These are phyloP conservation scores for Epicampocera succincta DNA, from an alignment of 2,888 invertebrate species.

Conservation along the genomic window DNA sequence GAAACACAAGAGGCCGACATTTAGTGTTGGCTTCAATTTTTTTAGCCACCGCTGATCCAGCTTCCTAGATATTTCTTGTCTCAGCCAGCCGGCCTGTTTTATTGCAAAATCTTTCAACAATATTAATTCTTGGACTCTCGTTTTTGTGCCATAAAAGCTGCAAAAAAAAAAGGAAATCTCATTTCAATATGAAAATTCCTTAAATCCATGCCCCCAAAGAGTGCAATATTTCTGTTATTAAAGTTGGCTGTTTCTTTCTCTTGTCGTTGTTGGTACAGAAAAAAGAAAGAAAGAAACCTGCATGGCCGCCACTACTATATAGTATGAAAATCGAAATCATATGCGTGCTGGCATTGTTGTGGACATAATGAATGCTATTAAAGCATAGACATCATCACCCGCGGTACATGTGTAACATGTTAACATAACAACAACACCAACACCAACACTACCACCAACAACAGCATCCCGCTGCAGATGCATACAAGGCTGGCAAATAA, in stretches of 20 bases:
- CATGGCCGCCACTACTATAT: not conserved
- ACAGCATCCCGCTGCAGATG: constrained; percentile 28
- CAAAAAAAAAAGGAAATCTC: constrained; percentile 1
- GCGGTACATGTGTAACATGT: constrained; percentile 67
- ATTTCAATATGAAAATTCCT: constrained; percentile 34
- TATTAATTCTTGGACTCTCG: not conserved
- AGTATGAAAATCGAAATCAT: constrained; percentile 32
- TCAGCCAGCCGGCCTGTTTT: constrained; percentile 18
- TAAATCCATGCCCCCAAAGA: constrained; percentile 29
- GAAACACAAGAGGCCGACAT: constrained; percentile 65
- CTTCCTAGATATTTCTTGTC: constrained; percentile 38
- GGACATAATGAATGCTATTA: constrained; percentile 73
- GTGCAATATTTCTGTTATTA: constrained; percentile 15
- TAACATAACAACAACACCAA: constrained; percentile 47
- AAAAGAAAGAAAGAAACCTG: constrained; percentile 6
- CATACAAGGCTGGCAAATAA: constrained; percentile 39
- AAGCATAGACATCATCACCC: constrained; percentile 71
- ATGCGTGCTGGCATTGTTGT: constrained; percentile 70
- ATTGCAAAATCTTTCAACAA: constrained; percentile 12
- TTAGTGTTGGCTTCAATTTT: constrained; percentile 36
- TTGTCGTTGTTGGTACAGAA: too few species aligned
- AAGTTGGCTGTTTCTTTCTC: not conserved
- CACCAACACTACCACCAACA: constrained; percentile 13
- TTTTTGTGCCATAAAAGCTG: not conserved
- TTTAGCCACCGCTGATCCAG: constrained; percentile 60